Base-by-base conservation (phyloP, 2,113 vertebrate genomes). In the Donacobius atricapilla region DNA sequence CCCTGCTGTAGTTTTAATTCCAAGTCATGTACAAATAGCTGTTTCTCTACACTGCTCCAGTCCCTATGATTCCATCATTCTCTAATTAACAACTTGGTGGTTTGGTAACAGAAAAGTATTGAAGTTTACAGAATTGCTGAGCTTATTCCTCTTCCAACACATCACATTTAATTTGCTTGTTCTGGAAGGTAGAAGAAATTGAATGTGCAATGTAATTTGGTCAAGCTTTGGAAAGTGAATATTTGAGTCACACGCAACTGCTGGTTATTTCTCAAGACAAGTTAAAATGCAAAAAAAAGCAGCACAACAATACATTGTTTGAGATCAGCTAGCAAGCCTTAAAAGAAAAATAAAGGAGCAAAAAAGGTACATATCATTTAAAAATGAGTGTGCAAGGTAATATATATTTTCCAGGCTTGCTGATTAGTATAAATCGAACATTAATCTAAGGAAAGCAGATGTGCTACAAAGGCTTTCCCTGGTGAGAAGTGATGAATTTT, bases 111-210 rank as follows among this genome's bases (percentile, higher is more conserved):
- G 45, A 61, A 90, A 92, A 92, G 77, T 95, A 80, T 17, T 92
- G 93, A 81, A 56, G 75, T 93, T 81, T 65, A 63, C 54, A 73
- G 58, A 83, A 90, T 54, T 57, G 48, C 66, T 11, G 27, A 88
- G 42, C 33, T 64, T 73, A 73, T 92, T 95, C 42, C 58, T 83
- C 88, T 93, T 48, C 28, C 42, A 90, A 39, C 33, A 94, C 33
- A 80, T 83, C 79, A 81, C 88, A 71, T 90, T 83, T 81, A 80
- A 48, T 94, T 94, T 83, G 30, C 66, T 89, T 81, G 42, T 83
- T 92, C 91, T 8, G 30, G 83, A 94, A 81, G 64, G 86, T 20
- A 94, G 90, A 94, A 96, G 85, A 86, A 93, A 93, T 90, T 70
- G 71, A 70, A 95, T 51, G 83, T 83, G 50, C 60, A 93, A 53